A percentile compares a stretch with the other conserved stretches of the same genome.
Evolutionary conservation across 2,113 vertebrate species (phyloP).

Genomic region (Barbus barbus): DNA sequence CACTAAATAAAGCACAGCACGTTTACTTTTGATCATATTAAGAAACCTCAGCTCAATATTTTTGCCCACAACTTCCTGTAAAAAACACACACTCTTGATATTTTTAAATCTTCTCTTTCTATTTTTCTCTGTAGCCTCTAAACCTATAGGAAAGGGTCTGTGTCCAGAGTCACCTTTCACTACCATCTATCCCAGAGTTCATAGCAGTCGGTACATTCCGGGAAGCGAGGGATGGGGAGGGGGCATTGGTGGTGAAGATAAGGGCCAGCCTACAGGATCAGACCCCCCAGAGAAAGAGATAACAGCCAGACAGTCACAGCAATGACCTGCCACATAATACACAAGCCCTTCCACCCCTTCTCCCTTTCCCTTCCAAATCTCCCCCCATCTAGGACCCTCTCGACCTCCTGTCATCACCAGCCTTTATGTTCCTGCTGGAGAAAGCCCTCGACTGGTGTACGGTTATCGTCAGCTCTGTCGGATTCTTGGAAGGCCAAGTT

Average conservation of each 20-base stretch:
- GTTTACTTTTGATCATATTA: neutral
- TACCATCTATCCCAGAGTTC: constrained; percentile 50
- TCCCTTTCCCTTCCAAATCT: constrained; percentile 60
- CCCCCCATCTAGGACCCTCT: constrained; percentile 67
- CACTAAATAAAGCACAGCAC: neutral
- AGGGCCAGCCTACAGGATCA: constrained; percentile 53
- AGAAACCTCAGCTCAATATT: constrained; percentile 1
- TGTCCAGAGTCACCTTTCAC: constrained; percentile 67
- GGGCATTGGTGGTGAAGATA: constrained; percentile 63
- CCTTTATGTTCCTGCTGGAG: constrained; percentile 73
- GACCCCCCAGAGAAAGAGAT: constrained; percentile 70
- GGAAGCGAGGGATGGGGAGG: constrained; percentile 61
- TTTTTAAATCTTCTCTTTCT: neutral
- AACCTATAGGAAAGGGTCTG: constrained; percentile 7
- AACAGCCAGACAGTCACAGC: constrained; percentile 75
- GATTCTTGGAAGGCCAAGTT: constrained; percentile 80
- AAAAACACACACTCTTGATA: neutral
- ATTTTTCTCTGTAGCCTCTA: neutral
- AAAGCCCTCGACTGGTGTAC: constrained; percentile 70
- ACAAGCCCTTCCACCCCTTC: constrained; percentile 65
- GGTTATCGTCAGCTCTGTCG: constrained; percentile 72
- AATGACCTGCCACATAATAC: constrained; percentile 75
- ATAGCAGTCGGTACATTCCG: constrained; percentile 64
- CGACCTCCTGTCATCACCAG: constrained; percentile 78
- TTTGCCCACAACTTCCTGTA: neutral